These are phyloP conservation scores for Rhyacophila evoluta DNA, from an alignment of 2,888 invertebrate species.

Conservation along the genomic window DNA sequence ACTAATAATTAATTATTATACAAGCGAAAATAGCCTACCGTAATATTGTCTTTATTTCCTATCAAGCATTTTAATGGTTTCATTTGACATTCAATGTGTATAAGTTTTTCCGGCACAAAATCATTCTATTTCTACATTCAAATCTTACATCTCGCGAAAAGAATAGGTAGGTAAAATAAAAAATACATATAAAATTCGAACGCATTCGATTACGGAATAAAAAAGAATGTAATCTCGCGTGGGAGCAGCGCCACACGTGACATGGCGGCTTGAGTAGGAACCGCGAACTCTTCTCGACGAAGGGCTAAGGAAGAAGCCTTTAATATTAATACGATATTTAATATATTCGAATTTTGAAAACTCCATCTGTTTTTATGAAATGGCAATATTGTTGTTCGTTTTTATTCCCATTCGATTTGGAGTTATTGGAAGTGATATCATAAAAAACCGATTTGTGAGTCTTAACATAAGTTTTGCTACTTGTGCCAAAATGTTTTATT, in stretches of 20 bases:
- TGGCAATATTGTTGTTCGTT: background rate
- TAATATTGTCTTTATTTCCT: too few species aligned
- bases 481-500: background rate
- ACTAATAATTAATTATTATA: too few species aligned
- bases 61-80: too few species aligned
- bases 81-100: background rate
- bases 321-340: constrained; percentile 53
- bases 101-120: background rate
- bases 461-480: background rate
- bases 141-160: background rate
- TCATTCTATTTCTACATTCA: background rate
- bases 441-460: constrained; percentile 2
- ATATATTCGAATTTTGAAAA: constrained; percentile 51
- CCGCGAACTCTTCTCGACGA: constrained; percentile 5
- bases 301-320: constrained; percentile 35
- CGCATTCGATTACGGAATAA: constrained; percentile 54
- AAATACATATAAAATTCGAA: constrained; percentile 53
- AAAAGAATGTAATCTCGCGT: constrained; percentile 50
- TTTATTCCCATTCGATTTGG: background rate
- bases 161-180: constrained; percentile 30
- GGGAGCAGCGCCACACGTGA: constrained; percentile 47
- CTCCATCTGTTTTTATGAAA: background rate
- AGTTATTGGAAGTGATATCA: background rate
- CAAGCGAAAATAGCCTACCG: too few species aligned
- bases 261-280: constrained; percentile 43